Evolutionary conservation across 35 echinoderm and acorn worm species (phyloP).

Genomic region (Anneissia japonica): DNA sequence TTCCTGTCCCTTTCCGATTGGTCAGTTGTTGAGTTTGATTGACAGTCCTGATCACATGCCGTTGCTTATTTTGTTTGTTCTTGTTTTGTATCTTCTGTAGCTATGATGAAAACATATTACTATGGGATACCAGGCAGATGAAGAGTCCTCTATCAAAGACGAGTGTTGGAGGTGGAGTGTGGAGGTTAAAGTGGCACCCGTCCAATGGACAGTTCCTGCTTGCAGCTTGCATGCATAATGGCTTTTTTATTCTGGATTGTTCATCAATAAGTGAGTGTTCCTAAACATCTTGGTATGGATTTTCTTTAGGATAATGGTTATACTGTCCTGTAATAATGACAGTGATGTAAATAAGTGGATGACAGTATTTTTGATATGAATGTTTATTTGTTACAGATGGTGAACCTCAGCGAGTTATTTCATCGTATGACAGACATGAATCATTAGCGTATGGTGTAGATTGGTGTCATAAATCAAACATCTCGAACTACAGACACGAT

Average conservation of each 20-base stretch:
- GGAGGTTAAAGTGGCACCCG: conserved; percentile 87
- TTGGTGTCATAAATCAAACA: conserved; percentile 56
- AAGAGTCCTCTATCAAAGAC: conserved; percentile 47
- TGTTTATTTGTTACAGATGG: conserved; percentile 7
- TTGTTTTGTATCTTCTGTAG: conserved; percentile 11
- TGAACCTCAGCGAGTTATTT: neutral
- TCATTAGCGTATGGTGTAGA: conserved; percentile 93
- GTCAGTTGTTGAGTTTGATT: too few species aligned
- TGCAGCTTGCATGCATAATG: conserved; percentile 95
- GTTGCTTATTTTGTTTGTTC: neutral
- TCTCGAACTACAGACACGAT: neutral
- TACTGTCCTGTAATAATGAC: neutral
- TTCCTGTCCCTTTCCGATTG: too few species aligned
- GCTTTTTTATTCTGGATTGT: conserved; percentile 85
- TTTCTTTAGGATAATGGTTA: neutral
- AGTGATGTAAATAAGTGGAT: neutral
- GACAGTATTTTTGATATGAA: conserved; percentile 4
- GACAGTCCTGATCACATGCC: neutral
- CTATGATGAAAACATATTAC: conserved; percentile 82
- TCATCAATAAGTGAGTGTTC: conserved; percentile 13
- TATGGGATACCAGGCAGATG: conserved; percentile 96
- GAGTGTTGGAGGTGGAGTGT: conserved; percentile 68
- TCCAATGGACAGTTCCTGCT: conserved; percentile 45
- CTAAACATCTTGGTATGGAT: neutral
- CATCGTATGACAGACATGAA: conserved; percentile 66